A percentile compares a stretch with the other conserved stretches of the same genome.
Conservation (phyloP, 1,140 invertebrate species). For the Euura saliciscinereae region DNA sequence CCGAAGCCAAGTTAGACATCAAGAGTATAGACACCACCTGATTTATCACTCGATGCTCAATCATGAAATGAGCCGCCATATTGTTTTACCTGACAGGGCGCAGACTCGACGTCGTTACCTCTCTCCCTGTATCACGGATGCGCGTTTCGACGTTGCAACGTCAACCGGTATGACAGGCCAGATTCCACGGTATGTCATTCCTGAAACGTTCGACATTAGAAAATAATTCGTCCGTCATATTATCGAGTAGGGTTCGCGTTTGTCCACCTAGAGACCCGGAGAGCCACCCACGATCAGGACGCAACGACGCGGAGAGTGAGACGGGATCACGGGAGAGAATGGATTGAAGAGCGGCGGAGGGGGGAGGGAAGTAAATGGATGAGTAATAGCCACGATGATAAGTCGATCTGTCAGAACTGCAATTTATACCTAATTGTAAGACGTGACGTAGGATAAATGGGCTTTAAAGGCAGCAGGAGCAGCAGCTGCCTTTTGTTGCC, state of each 20-base stretch:
- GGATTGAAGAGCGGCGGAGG: no score
- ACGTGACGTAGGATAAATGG: constrained; percentile 27
- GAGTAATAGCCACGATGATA: constrained; percentile 30
- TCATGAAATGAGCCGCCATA: constrained; percentile 36
- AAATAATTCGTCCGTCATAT: no score
- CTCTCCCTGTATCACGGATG: neutral
- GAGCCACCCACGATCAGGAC: no score
- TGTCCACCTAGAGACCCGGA: no score
- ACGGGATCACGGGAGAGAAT: no score
- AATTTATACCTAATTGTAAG: constrained; percentile 32
- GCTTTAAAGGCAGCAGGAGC: neutral
- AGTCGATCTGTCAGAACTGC: constrained; percentile 30
- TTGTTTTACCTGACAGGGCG: constrained; percentile 13
- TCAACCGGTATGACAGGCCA: no score
- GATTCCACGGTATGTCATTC: no score
- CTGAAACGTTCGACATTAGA: no score
- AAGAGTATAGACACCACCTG: constrained; percentile 30
- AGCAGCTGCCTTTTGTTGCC: constrained; percentile 23
- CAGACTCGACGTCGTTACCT: neutral
- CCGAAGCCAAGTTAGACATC: constrained; percentile 25
- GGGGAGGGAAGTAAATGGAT: constrained; percentile 18
- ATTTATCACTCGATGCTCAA: constrained; percentile 35
- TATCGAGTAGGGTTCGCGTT: no score
- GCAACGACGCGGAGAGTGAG: no score
- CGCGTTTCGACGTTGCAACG: no score